phyloP scores from a whole-genome alignment of 1,140 invertebrate species.

The Drosophila burlai region DNA sequence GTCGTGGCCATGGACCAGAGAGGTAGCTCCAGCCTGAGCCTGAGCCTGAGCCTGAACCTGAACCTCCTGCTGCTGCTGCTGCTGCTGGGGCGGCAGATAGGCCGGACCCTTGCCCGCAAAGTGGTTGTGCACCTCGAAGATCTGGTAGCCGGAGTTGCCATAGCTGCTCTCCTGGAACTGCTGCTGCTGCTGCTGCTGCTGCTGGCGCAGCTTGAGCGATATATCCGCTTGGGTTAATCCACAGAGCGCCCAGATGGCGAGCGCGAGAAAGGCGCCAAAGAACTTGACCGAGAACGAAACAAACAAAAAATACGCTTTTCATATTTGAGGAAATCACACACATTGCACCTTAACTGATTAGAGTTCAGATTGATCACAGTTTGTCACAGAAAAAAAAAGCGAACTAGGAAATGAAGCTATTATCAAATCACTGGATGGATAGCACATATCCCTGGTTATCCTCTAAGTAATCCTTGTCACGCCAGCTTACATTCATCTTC shows the following conservation, averaged over 20 bases:
- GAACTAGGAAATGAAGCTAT: not conserved
- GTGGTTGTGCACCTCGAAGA: conserved; percentile 80
- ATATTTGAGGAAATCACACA: conserved; percentile 8
- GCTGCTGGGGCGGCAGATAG: conserved; percentile 65
- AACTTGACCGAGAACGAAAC: conserved; percentile 50
- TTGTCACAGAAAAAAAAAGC: conserved; percentile 22
- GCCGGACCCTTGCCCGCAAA: conserved; percentile 50
- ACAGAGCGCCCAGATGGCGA: conserved; percentile 56
- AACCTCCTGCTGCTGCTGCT: conserved; percentile 13
- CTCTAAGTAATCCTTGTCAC: conserved; percentile 16
- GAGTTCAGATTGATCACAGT: not conserved
- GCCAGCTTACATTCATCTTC: conserved; percentile 77
- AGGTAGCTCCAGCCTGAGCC: not conserved
- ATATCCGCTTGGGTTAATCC: conserved; percentile 66
- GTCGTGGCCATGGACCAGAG: conserved; percentile 18
- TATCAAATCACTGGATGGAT: conserved; percentile 11
- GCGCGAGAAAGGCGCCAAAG: conserved; percentile 54
- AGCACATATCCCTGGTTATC: conserved; percentile 18
- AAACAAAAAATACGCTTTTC: conserved; percentile 7
- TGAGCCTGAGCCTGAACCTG: conserved; percentile 19
- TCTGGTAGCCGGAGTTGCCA: conserved; percentile 71
- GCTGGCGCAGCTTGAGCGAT: conserved; percentile 59
- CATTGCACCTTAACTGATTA: not conserved
- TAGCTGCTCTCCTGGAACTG: conserved; percentile 74
- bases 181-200: conserved; percentile 27